These are phyloP conservation scores for Maccullochella peelii DNA, from an alignment of 2,113 vertebrate genomes.

Conservation along the genomic window DNA sequence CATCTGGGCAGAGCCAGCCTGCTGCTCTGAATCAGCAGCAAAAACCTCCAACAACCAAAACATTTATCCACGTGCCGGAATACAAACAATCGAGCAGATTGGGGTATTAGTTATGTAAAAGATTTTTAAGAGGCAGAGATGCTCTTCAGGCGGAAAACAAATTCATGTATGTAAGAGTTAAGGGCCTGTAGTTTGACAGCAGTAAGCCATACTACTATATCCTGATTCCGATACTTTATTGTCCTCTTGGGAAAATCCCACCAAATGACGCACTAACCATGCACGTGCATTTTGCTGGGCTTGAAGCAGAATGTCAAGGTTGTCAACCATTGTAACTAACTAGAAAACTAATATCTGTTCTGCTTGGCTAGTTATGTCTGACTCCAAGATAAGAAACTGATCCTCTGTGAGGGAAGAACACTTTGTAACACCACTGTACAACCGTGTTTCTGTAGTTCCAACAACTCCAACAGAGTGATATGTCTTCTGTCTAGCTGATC, in stretches of 20 bases:
- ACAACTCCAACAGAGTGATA: too few species aligned
- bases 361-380: too few species aligned
- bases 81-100: slow-evolving; percentile 19
- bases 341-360: too few species aligned
- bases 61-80: slow-evolving; percentile 28
- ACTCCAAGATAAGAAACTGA: too few species aligned
- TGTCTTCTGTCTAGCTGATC: too few species aligned
- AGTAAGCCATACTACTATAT: neutral
- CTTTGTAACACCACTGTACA: too few species aligned
- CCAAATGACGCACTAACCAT: too few species aligned
- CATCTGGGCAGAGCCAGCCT: slow-evolving; percentile 44
- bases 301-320: too few species aligned
- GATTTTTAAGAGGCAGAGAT: neutral
- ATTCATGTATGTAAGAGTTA: neutral
- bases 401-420: too few species aligned
- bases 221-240: neutral
- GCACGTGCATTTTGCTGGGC: too few species aligned
- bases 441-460: too few species aligned
- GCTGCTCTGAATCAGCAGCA: slow-evolving; percentile 55
- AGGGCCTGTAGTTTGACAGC: neutral
- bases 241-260: neutral
- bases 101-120: slow-evolving; percentile 27
- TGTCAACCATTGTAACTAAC: too few species aligned
- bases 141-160: neutral
- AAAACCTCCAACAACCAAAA: slow-evolving; percentile 44